Conservation (phyloP, 2,797 vertebrate species). For the Sebastes oblongus region DNA sequence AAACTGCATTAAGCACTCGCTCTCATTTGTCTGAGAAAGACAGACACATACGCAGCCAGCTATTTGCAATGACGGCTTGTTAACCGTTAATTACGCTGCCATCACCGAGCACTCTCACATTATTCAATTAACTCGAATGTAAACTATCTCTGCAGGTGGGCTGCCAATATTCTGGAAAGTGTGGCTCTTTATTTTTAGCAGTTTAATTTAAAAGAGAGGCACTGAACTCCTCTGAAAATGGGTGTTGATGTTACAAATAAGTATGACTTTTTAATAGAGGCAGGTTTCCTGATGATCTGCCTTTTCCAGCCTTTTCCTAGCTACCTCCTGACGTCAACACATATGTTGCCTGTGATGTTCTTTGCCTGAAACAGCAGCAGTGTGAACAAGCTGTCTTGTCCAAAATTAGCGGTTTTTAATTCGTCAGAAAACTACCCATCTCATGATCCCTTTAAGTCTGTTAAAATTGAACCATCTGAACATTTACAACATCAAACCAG, state of each 20-base stretch:
- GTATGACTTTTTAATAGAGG: background rate
- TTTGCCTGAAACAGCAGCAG: background rate
- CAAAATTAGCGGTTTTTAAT: background rate
- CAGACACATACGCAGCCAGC: slow-evolving; percentile 5
- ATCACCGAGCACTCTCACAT: slow-evolving; percentile 31
- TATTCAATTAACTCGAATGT: slow-evolving; percentile 53
- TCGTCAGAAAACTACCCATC: background rate
- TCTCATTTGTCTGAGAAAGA: slow-evolving; percentile 14
- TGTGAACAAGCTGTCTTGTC: background rate
- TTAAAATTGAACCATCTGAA: slow-evolving; percentile 20
- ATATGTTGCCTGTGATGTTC: background rate
- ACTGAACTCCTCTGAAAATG: slow-evolving; percentile 7
- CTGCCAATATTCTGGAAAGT: slow-evolving; percentile 9
- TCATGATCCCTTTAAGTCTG: slow-evolving; percentile 13
- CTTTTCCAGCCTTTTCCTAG: slow-evolving; percentile 10
- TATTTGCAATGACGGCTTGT: slow-evolving; percentile 24
- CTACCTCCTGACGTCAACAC: background rate
- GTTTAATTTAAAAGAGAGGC: background rate
- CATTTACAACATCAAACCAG: slow-evolving; percentile 26
- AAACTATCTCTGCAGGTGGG: slow-evolving; percentile 51
- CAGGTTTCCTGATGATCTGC: slow-evolving; percentile 5
- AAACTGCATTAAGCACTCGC: slow-evolving; percentile 6
- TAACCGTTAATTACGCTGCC: slow-evolving; percentile 45
- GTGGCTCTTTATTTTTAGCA: slow-evolving; percentile 10
- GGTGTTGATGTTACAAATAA: slow-evolving; percentile 23